A percentile compares a stretch with the other conserved stretches of the same genome.
phyloP scores from a whole-genome alignment of 2,113 vertebrate genomes.

The Brachyistius frenatus region DNA sequence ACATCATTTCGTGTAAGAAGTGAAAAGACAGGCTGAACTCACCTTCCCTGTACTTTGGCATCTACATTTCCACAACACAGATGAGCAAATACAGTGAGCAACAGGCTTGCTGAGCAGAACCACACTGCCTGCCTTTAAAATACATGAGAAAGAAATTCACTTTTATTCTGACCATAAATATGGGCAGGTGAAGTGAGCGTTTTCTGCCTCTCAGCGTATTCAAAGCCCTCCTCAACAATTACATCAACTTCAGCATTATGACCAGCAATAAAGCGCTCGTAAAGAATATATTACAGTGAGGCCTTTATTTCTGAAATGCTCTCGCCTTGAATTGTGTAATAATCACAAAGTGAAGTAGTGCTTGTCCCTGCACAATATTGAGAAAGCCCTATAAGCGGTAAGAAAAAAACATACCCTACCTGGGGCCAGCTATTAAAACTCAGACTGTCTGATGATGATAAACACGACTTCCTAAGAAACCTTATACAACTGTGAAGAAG shows the following conservation, averaged over 20 bases:
- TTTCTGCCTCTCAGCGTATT: constrained; percentile 20
- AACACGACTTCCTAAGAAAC: constrained; percentile 9
- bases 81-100: background rate
- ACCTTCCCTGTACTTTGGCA: background rate
- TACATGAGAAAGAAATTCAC: background rate
- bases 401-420: constrained; percentile 29
- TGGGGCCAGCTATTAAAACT: constrained; percentile 9
- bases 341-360: constrained; percentile 10
- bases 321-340: constrained; percentile 4
- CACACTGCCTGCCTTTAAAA: background rate
- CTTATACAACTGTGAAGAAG: constrained; percentile 9
- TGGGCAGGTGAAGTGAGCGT: background rate
- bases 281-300: constrained; percentile 20
- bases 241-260: constrained; percentile 14
- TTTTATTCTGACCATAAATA: constrained; percentile 7
- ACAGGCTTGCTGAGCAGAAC: background rate
- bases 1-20: background rate
- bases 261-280: constrained; percentile 29
- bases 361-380: constrained; percentile 3
- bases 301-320: constrained; percentile 14
- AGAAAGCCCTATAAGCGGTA: constrained; percentile 10
- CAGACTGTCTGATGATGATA: constrained; percentile 3
- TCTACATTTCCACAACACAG: background rate
- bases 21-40: background rate
- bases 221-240: constrained; percentile 14